Conservation (phyloP, 2,888 invertebrate genomes). For the Venustoraphidia nigricollis region DNA sequence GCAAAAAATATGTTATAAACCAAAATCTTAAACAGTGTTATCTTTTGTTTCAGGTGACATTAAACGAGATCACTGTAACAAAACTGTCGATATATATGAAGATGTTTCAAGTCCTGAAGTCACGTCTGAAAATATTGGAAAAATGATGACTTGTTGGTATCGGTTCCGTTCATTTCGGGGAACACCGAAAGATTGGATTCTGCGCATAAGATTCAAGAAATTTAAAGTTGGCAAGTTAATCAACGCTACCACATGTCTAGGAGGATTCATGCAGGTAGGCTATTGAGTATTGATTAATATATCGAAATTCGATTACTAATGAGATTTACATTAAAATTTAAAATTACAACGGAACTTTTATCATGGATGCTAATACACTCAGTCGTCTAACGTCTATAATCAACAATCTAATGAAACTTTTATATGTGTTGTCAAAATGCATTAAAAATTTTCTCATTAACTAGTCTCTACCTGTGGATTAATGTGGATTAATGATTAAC, state of each 20-base stretch:
- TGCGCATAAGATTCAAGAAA: constrained; percentile 79
- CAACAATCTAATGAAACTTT: too few species aligned
- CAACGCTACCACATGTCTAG: constrained; percentile 77
- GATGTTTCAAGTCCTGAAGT: constrained; percentile 81
- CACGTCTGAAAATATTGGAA: constrained; percentile 64
- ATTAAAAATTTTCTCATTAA: too few species aligned
- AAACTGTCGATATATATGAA: constrained; percentile 86
- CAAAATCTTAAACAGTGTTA: neutral
- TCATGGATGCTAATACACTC: too few species aligned
- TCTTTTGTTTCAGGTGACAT: constrained; percentile 34
- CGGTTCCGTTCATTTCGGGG: constrained; percentile 78
- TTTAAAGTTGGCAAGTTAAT: constrained; percentile 80
- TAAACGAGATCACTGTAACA: constrained; percentile 80
- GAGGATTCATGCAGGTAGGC: constrained; percentile 75
- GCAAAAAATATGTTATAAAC: too few species aligned
- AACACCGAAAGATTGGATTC: constrained; percentile 78
- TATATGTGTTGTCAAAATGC: too few species aligned
- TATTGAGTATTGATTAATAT: neutral
- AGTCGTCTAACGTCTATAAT: too few species aligned
- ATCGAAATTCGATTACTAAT: too few species aligned
- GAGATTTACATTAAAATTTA: too few species aligned
- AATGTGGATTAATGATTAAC: too few species aligned
- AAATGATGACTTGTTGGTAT: constrained; percentile 80
- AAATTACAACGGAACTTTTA: too few species aligned
- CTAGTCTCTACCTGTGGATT: too few species aligned